Base-by-base conservation (phyloP, 2,797 vertebrate genomes). In the Bucorvus abyssinicus region DNA sequence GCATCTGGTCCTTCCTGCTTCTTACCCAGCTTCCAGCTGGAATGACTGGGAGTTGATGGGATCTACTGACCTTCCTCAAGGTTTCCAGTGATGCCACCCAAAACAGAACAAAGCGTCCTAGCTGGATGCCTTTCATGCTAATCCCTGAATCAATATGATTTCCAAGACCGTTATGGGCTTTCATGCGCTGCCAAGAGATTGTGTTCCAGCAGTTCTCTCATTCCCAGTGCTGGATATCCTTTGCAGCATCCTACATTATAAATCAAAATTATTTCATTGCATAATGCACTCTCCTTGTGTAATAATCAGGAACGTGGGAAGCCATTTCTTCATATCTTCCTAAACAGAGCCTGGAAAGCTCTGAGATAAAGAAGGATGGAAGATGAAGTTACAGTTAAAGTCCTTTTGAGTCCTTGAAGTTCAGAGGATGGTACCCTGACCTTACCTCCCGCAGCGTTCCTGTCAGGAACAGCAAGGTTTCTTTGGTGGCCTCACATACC, bases 41-140 rank as follows among this genome's bases (percentile, higher is more conserved):
- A 97, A 92, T 70, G 74, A 29, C 64, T 34, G 53, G 77, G 59
- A 81, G 74, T n/a, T 67, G 45, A 5, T n/a, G 74, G 17, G 34
- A 87, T 90, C 87, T 74, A 36, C 63, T 3, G 80, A 93, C 95
- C 93, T 94, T 94, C 85, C 60, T 90, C 84, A 89, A 84, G 67
- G 91, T 94, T 82, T 87, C 56, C 42, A 50, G 64, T 30, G 53
- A 79, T 94, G 93, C 91, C 95, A 94, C 95, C 93, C 88, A 65
- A 80, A 87, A 18, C 60, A 96, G 81, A 95, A 89, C 86, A 89
- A 82, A 93, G 74, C 52, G 77, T 70, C 87, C 42, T 89, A 89
- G 81, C 79, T 96, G 91, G 90, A 92, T 59, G 71, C 34, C 78
- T 93, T 95, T 95, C 68, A 61, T 80, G 68, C 71, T 94, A 94